A percentile compares a stretch with the other conserved stretches of the same genome.
Evolutionary conservation across 2,113 vertebrate species (phyloP).

Genomic region (Tympanuchus pallidicinctus): DNA sequence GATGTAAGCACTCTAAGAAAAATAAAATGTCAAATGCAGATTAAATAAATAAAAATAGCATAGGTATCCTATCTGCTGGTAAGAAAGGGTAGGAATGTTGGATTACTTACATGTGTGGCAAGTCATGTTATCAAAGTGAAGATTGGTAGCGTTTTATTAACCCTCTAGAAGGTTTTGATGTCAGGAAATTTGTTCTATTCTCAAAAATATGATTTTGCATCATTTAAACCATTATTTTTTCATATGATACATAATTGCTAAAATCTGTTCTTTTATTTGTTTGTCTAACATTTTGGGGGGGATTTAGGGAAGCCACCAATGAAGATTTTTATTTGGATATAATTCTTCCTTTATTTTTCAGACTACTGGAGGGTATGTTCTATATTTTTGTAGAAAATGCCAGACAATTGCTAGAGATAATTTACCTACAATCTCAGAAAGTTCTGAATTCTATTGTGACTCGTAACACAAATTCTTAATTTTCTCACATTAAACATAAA

Average conservation of each 20-base stretch:
- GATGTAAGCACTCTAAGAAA: background rate
- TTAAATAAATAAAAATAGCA: background rate
- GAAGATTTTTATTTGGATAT: background rate
- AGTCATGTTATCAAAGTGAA: background rate
- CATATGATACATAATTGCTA: slow-evolving; percentile 42
- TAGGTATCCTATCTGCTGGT: background rate
- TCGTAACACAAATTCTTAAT: slow-evolving; percentile 39
- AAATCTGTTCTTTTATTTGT: background rate
- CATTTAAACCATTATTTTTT: slow-evolving; percentile 47
- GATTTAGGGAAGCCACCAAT: background rate
- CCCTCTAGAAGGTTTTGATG: background rate
- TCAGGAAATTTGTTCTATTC: slow-evolving; percentile 14
- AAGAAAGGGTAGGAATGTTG: background rate
- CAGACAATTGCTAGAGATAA: slow-evolving; percentile 37
- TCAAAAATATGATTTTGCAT: background rate
- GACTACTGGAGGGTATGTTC: background rate
- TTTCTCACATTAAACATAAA: slow-evolving; percentile 12
- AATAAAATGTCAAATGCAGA: background rate
- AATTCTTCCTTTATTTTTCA: background rate
- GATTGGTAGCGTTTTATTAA: background rate
- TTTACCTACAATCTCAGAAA: slow-evolving; percentile 14
- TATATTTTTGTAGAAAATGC: background rate
- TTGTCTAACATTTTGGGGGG: background rate
- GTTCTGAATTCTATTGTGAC: background rate
- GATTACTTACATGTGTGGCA: background rate